Evolutionary conservation across 2,888 invertebrate species (phyloP).

Genomic region (Acleris cristana): DNA sequence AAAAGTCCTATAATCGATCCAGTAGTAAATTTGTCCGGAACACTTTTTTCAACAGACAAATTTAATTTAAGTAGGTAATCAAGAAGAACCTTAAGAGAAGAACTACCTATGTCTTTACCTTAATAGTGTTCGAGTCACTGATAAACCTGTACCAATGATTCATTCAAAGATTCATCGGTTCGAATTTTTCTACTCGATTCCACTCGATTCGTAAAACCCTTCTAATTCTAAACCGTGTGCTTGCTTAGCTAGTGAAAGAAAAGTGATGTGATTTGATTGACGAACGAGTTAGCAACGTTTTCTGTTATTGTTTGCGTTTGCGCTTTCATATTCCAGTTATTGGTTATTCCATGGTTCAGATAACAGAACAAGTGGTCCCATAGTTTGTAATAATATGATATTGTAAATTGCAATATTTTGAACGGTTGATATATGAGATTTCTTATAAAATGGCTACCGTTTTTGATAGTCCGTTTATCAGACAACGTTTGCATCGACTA

Average conservation of each 20-base stretch:
- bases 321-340: conserved; percentile 36
- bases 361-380: conserved; percentile 13
- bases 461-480: conserved; percentile 85
- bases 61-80: no score
- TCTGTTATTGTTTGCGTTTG: conserved; percentile 38
- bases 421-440: conserved; percentile 40
- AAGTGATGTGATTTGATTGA: conserved; percentile 26
- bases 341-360: conserved; percentile 28
- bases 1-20: no score
- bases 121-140: no score
- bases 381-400: conserved; percentile 37
- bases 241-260: conserved; percentile 12
- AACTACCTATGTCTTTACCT: no score
- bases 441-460: conserved; percentile 83
- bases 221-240: conserved; percentile 3
- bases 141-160: no score
- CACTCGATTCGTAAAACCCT: no score
- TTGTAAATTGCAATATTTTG: conserved; percentile 45
- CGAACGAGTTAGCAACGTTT: conserved; percentile 31
- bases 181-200: no score
- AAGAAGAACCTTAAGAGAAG: no score
- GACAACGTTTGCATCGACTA: conserved; percentile 84
- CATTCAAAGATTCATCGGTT: no score
- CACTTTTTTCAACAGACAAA: no score
- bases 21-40: no score